Evolutionary conservation across 2,113 vertebrate genomes (phyloP).

Genomic region (Myanophis thanlyinensis): DNA sequence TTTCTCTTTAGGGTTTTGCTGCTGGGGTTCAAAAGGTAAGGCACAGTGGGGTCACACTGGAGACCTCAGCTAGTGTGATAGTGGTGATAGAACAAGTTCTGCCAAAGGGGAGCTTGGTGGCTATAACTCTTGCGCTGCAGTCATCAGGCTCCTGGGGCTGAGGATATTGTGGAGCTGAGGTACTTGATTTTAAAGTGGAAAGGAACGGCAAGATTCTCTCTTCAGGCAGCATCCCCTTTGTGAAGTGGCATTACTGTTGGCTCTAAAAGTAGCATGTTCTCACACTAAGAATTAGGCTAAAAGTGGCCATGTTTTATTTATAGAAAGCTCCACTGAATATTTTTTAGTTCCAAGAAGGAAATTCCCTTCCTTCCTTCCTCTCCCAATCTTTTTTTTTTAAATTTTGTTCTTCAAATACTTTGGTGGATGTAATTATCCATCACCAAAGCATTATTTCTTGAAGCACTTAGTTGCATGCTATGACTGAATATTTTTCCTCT

Average conservation of each 20-base stretch:
- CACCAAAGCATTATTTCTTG: not conserved
- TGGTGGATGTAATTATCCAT: not conserved
- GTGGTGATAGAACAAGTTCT: not conserved
- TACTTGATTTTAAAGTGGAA: conserved; percentile 69
- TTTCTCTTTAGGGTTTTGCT: not conserved
- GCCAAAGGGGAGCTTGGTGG: not conserved
- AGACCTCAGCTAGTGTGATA: not conserved
- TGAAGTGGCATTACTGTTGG: conserved; percentile 67
- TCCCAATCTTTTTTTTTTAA: conserved; percentile 26
- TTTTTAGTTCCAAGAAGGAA: conserved; percentile 49
- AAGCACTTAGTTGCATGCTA: not conserved
- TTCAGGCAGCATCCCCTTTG: conserved; percentile 61
- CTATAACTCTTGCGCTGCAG: conserved; percentile 36
- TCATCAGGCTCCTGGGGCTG: conserved; percentile 55
- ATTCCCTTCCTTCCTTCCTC: conserved; percentile 30
- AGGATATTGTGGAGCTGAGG: conserved; percentile 50
- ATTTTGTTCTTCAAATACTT: conserved; percentile 13
- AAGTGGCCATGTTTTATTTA: conserved; percentile 61
- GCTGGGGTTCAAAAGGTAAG: not conserved
- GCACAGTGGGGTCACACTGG: not conserved
- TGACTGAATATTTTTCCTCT: not conserved
- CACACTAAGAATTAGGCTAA: conserved; percentile 60
- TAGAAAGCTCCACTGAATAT: conserved; percentile 53
- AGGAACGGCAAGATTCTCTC: conserved; percentile 64
- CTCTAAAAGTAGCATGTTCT: conserved; percentile 60